Conservation (phyloP, 1,140 invertebrate genomes). For the Philopotamus ludificatus region DNA sequence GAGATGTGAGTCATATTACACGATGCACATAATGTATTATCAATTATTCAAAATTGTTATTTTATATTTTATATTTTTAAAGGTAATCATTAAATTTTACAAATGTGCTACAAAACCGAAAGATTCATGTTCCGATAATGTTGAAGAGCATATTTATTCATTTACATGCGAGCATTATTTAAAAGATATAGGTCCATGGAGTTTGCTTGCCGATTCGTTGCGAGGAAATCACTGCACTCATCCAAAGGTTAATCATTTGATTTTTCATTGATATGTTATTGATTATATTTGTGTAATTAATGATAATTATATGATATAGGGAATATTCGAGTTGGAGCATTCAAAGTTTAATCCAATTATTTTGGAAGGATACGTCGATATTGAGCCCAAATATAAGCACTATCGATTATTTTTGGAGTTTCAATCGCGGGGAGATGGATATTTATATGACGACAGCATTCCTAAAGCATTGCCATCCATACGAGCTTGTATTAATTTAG, state of each 20-base stretch:
- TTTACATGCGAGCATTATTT: slow-evolving; percentile 16
- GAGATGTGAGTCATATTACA: slow-evolving; percentile 10
- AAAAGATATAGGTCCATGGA: slow-evolving; percentile 9
- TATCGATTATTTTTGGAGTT: slow-evolving; percentile 6
- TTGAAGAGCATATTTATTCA: background rate
- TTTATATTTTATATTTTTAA: background rate
- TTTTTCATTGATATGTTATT: background rate
- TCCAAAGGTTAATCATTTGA: slow-evolving; percentile 4
- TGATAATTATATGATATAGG: slow-evolving; percentile 3
- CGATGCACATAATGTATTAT: background rate
- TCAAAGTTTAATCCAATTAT: slow-evolving; percentile 9
- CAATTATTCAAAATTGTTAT: background rate
- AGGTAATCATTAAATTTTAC: slow-evolving; percentile 1
- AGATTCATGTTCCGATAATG: slow-evolving; percentile 4
- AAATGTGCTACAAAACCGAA: slow-evolving; percentile 10
- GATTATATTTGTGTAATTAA: background rate
- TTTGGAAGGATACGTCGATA: slow-evolving; percentile 1
- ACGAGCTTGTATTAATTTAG: too few species aligned
- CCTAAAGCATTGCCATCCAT: too few species aligned
- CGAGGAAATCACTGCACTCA: slow-evolving; percentile 7
- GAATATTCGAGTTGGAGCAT: background rate
- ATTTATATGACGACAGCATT: too few species aligned
- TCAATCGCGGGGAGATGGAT: background rate
- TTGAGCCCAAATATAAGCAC: slow-evolving; percentile 1
- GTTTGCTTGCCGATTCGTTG: background rate